Evolutionary conservation across 2,888 invertebrate genomes (phyloP).

Genomic region (Nesidiocoris tenuis): DNA sequence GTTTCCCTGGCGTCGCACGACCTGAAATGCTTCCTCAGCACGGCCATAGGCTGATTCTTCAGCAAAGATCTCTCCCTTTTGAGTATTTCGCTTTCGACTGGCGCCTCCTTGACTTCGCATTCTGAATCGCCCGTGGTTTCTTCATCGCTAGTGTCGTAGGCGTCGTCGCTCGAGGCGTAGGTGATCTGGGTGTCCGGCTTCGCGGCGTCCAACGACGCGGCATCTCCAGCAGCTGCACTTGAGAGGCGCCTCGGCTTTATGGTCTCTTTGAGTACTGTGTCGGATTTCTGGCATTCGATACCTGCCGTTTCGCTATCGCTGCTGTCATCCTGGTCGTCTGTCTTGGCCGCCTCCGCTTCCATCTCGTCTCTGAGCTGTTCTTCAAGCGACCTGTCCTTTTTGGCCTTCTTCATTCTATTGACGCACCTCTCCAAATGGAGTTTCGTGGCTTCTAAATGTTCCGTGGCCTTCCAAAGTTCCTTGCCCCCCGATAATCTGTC

Average conservation of each 20-base stretch:
- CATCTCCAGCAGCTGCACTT: not conserved
- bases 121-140: not conserved
- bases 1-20: not conserved
- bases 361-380: conserved; percentile 8
- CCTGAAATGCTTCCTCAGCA: conserved; percentile 20
- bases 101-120: not conserved
- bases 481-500: conserved; percentile 23
- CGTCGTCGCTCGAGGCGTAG: not conserved
- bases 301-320: not conserved
- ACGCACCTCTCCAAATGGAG: conserved; percentile 29
- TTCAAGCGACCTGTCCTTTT: conserved; percentile 10
- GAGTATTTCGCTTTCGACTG: not conserved
- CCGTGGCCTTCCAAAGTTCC: conserved; percentile 36
- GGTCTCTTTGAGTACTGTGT: not conserved
- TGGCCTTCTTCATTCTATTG: conserved; percentile 13
- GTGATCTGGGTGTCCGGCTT: not conserved
- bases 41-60: conserved; percentile 3
- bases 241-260: not conserved
- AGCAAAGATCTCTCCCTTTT: not conserved
- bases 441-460: conserved; percentile 31
- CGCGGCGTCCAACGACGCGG: not conserved
- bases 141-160: conserved; percentile 15
- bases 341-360: not conserved
- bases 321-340: conserved; percentile 19
- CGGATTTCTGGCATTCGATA: not conserved